Percentiles rank a stretch among this genome's conserved stretches.
These are phyloP conservation scores for Terebella lapidaria DNA, from an alignment of 2,888 invertebrate genomes.

Conservation along the genomic window DNA sequence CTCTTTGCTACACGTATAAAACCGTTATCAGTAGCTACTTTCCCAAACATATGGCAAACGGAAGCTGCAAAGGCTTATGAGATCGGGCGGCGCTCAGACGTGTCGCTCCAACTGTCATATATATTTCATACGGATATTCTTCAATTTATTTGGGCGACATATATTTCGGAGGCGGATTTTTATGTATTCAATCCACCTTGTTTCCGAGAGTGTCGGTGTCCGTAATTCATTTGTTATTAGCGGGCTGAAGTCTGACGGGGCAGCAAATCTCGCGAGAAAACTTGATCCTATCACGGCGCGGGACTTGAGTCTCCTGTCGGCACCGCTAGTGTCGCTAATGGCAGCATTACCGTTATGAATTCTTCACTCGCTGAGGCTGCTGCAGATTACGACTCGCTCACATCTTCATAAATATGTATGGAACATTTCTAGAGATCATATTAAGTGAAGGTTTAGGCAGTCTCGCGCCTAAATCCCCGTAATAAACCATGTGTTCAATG, in stretches of 20 bases:
- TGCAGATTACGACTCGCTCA: background rate
- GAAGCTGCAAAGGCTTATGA: too few relatives aligned
- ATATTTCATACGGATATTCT: too few relatives aligned
- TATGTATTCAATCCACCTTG: too few relatives aligned
- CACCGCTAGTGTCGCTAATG: background rate
- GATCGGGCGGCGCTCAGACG: too few relatives aligned
- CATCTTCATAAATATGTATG: background rate
- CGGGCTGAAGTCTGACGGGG: background rate
- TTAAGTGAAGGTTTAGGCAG: background rate
- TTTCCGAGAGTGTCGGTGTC: background rate
- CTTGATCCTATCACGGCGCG: background rate
- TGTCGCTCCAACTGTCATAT: too few relatives aligned
- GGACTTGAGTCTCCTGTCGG: background rate
- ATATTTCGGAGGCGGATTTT: too few relatives aligned
- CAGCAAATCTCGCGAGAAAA: background rate
- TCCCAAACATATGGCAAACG: too few relatives aligned
- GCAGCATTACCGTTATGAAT: background rate
- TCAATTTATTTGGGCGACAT: too few relatives aligned
- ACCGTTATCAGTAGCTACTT: too few relatives aligned
- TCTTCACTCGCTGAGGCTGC: background rate
- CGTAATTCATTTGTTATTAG: background rate
- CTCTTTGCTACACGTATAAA: too few relatives aligned
- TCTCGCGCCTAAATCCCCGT: background rate
- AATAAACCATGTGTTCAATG: background rate
- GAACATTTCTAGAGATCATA: background rate